Base-by-base conservation (phyloP, 1,140 invertebrate genomes). In the Drosophila nikananu region DNA sequence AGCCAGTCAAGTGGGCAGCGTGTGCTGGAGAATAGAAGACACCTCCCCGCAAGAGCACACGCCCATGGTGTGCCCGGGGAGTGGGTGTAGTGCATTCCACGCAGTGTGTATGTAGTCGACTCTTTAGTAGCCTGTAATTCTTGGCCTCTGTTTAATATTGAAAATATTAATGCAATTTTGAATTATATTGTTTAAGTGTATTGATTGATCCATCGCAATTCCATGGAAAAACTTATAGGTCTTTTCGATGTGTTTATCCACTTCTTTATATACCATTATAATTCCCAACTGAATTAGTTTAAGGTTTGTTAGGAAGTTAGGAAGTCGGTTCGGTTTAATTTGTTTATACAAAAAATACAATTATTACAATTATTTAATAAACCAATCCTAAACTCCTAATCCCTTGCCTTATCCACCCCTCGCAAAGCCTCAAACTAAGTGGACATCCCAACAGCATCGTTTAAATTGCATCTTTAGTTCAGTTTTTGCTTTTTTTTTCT, bases 391-490 rank as follows among this genome's bases (percentile, higher is more conserved):
- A 30, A 7, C 10, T n/a, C 25, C 5, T 23, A 55, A 23, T 17
- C 19, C 19, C 5, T 7, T 23, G n/a, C 4, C 63, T 2, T 5
- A 37, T 2, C 12, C 13, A 39, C 65, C 25, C 39, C 5, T 72
- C 3, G 2, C 15, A 15, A 6, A 1, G 2, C 17, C 3, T 12
- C 7, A 35, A 42, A 41, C 44, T 65, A 51, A 39, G 46, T 41
- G 72, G 73, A 30, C 35, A 57, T 48, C 2, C 15, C 58, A 62
- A 44, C 74, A 62, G 49, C 63, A 30, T 59, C 42, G 75, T 62
- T 80, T 87, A 83, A 83, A 83, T 86, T 86, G 83, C 83, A 86
- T 83, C 76, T 86, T 87, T 81, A 83, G 71, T 78, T 49, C 54
- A 30, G 23, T 44, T 52, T 61, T 19, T 72, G 27, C 66, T 66